Conservation (phyloP, 1,140 invertebrate species). For the Hyposmocoma kahamanoa region DNA sequence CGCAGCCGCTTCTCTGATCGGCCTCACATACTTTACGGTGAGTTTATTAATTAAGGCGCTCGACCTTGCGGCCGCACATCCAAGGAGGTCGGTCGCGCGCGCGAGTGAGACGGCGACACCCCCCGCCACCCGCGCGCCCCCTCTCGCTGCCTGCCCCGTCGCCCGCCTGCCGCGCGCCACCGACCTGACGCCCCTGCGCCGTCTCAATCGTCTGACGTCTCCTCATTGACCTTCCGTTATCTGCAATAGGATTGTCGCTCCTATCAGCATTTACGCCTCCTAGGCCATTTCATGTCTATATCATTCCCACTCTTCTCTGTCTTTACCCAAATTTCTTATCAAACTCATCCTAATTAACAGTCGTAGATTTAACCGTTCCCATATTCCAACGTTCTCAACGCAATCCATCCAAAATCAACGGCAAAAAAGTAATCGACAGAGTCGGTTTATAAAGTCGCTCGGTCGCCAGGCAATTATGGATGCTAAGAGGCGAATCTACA, state of each 20-base stretch:
- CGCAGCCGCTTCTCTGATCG: constrained; percentile 62
- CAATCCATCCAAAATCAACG: too few relatives aligned
- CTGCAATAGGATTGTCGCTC: constrained; percentile 51
- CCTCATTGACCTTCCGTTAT: constrained; percentile 70
- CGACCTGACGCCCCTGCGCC: constrained; percentile 26
- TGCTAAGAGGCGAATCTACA: constrained; percentile 68
- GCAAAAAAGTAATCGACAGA: constrained; percentile 1
- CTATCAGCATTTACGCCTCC: constrained; percentile 28
- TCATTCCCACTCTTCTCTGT: too few relatives aligned
- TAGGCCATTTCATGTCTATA: too few relatives aligned
- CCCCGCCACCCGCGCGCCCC: constrained; percentile 16
- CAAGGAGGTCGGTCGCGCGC: constrained; percentile 64
- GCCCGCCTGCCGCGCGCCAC: constrained; percentile 21
- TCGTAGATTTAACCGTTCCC: too few relatives aligned
- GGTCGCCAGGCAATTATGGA: constrained; percentile 64
- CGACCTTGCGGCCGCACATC: constrained; percentile 70
- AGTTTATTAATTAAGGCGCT: constrained; percentile 72
- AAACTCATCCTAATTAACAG: too few relatives aligned
- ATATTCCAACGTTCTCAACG: too few relatives aligned
- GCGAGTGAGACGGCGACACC: constrained; percentile 36
- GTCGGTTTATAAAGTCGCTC: constrained; percentile 34
- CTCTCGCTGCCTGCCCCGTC: constrained; percentile 16
- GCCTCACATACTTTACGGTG: constrained; percentile 70
- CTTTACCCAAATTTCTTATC: too few relatives aligned
- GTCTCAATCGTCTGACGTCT: constrained; percentile 46